Evolutionary conservation across 1,140 invertebrate genomes (phyloP).

Genomic region (Portunus trituberculatus): DNA sequence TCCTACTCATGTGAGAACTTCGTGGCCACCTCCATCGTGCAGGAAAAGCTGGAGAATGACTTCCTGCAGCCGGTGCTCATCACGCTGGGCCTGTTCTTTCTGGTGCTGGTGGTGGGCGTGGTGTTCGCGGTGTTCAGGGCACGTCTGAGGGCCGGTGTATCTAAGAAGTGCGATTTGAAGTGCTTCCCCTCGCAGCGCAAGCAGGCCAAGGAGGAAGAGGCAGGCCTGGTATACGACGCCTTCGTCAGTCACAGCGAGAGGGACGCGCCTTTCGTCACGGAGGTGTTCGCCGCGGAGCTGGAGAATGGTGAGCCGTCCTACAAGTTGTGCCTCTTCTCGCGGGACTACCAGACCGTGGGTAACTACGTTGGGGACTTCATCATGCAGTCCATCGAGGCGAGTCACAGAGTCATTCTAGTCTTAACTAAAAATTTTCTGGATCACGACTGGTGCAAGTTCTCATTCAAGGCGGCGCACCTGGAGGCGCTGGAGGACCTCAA

Average conservation of each 20-base stretch:
- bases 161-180: constrained; percentile 79
- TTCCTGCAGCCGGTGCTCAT: constrained; percentile 91
- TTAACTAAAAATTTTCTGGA: constrained; percentile 96
- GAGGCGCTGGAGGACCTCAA: constrained; percentile 76
- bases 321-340: constrained; percentile 80
- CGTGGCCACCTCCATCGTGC: constrained; percentile 85
- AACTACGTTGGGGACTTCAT: constrained; percentile 88
- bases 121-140: constrained; percentile 88
- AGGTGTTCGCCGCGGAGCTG: constrained; percentile 90
- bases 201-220: constrained; percentile 80
- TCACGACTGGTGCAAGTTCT: constrained; percentile 79
- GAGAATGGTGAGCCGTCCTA: constrained; percentile 88
- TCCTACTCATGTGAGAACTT: constrained; percentile 88
- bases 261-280: constrained; percentile 93
- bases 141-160: constrained; percentile 86
- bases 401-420: constrained; percentile 92
- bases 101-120: constrained; percentile 83
- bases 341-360: constrained; percentile 83
- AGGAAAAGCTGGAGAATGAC: constrained; percentile 90
- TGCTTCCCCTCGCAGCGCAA: constrained; percentile 87
- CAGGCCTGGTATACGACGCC: constrained; percentile 88
- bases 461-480: constrained; percentile 80
- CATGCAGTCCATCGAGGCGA: constrained; percentile 81
- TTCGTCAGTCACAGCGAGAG: constrained; percentile 96
- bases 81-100: constrained; percentile 85